These are phyloP conservation scores for Gasteruption jaculator DNA, from an alignment of 2,888 invertebrate species.

Conservation along the genomic window DNA sequence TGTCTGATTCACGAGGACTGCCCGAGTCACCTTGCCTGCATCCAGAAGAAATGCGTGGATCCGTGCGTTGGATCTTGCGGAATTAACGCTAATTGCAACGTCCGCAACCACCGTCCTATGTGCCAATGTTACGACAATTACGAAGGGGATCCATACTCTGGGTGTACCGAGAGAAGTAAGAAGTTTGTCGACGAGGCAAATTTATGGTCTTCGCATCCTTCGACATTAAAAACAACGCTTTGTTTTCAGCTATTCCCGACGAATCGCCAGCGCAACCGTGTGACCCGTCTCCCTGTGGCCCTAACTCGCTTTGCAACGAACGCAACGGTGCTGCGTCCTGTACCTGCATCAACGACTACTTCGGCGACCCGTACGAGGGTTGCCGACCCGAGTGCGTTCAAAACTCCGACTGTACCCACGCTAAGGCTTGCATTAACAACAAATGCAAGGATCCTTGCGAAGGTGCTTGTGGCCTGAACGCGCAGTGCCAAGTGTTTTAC, in stretches of 20 bases:
- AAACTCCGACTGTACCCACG: conserved; percentile 75
- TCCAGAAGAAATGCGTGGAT: conserved; percentile 67
- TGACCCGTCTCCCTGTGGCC: conserved; percentile 80
- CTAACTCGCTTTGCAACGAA: conserved; percentile 81
- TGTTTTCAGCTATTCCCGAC: conserved; percentile 6
- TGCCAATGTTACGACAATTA: conserved; percentile 71
- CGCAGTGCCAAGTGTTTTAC: conserved; percentile 76
- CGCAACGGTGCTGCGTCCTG: conserved; percentile 78
- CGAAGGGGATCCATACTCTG: conserved; percentile 76
- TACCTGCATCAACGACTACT: conserved; percentile 75
- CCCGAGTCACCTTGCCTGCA: conserved; percentile 68
- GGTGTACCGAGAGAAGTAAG: conserved; percentile 58
- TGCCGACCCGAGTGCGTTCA: conserved; percentile 87
- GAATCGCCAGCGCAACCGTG: conserved; percentile 59
- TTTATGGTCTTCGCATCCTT: too few species aligned
- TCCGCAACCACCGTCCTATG: conserved; percentile 71
- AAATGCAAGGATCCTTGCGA: conserved; percentile 82
- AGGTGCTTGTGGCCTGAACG: conserved; percentile 78
- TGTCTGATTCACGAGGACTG: conserved; percentile 77
- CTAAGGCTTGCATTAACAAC: conserved; percentile 75
- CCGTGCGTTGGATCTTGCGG: conserved; percentile 76
- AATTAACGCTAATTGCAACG: conserved; percentile 69
- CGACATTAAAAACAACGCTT: not conserved
- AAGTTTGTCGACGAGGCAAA: too few species aligned
- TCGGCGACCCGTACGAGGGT: conserved; percentile 80